A percentile compares a stretch with the other conserved stretches of the same genome.
Conservation (phyloP, 2,113 vertebrate genomes). For the Petaurus breviceps region DNA sequence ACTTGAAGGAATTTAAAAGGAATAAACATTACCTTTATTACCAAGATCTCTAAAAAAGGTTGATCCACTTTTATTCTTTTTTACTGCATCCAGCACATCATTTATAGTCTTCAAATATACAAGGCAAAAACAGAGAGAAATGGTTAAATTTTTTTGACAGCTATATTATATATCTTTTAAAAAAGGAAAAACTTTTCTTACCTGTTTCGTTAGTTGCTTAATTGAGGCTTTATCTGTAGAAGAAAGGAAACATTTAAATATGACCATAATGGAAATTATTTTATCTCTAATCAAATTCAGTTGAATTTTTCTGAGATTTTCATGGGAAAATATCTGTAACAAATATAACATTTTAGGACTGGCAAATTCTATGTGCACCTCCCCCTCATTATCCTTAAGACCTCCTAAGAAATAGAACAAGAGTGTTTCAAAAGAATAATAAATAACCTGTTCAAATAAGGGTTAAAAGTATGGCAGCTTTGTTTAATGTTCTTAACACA, state of each 20-base stretch:
- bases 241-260: conserved; percentile 68
- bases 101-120: conserved; percentile 89
- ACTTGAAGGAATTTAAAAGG: conserved; percentile 35
- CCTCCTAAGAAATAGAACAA: conserved; percentile 55
- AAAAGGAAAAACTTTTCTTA: conserved; percentile 75
- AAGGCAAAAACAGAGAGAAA: conserved; percentile 63
- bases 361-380: conserved; percentile 38
- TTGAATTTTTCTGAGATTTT: conserved; percentile 74
- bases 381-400: conserved; percentile 65
- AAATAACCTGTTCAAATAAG: neutral
- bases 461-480: conserved; percentile 54
- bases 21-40: conserved; percentile 90
- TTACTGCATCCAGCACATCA: conserved; percentile 82
- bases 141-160: conserved; percentile 42
- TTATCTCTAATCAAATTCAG: conserved; percentile 76
- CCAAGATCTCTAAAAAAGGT: conserved; percentile 93
- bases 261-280: conserved; percentile 17
- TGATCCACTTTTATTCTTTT: conserved; percentile 84
- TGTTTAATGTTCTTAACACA: conserved; percentile 5
- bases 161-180: conserved; percentile 64
- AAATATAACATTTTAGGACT: conserved; percentile 74
- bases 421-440: neutral
- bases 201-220: conserved; percentile 86
- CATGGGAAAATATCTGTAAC: conserved; percentile 73
- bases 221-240: conserved; percentile 84